Base-by-base conservation (phyloP, 2,113 vertebrate genomes). In the Thomomys bottae region DNA sequence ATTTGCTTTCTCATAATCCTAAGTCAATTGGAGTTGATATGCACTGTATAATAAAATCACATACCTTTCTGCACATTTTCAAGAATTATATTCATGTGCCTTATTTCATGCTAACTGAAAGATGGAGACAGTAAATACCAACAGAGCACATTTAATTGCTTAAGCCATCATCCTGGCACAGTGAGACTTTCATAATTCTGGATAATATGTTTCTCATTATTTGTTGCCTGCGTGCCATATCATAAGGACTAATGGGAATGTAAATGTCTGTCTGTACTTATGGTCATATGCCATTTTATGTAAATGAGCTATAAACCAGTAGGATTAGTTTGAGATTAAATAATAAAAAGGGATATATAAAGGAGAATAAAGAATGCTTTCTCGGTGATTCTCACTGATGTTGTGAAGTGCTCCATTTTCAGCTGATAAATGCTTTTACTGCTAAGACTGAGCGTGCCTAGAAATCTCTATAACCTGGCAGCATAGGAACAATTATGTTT, bases 231-330 rank as follows among this genome's bases (percentile, higher is more conserved):
- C 89, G 88, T 67, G 76, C 63, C 66, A 36, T 94, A 93, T 92
- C 42, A 11, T 84, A 70, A 97, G 72, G 95, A 93, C 23, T 80
- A 95, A 93, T 92, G 89, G 76, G 96, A 97, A 92, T 94, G 24
- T 36, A 94, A 96, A 70, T 49, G 11, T 93, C 84, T 97, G 68
- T 91, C 75, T 95, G 64, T 94, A 92, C 77, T 96, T 90, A 91
- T 3, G 38, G 76, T 95, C 89, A 92, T 94, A 94, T 87, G 92
- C 95, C 80, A 87, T 96, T 90, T 78, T 88, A 93, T 92, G 66
- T 92, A 96, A 97, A 28, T 95, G 91, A 91, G 79, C 92, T 92
- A 96, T 97, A 97, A 97, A 96, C 93, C 91, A 96, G 95, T 94
- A 89, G 91, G 89, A 88, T 87, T 42, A 89, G 49, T 73, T 36